Conservation (phyloP, 2,113 vertebrate genomes). For the Glaucomys volans region DNA sequence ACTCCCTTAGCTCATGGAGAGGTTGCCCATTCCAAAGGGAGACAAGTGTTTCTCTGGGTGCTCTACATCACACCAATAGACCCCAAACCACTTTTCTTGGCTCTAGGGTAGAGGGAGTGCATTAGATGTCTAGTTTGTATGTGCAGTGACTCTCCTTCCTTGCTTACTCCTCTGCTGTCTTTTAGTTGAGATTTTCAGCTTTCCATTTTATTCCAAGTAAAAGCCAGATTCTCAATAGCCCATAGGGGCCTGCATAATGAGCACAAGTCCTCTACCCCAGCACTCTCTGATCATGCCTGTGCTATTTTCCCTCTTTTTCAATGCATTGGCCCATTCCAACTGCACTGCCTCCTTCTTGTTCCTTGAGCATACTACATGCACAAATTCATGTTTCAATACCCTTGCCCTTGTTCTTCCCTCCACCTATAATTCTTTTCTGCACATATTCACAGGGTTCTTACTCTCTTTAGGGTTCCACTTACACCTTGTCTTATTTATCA, state of each 20-base stretch:
- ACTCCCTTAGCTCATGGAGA: background rate
- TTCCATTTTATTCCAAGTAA: slow-evolving; percentile 17
- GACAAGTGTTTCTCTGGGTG: background rate
- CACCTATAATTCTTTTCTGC: background rate
- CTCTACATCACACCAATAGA: background rate
- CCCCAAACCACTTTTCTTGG: background rate
- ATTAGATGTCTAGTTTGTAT: background rate
- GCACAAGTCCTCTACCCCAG: background rate
- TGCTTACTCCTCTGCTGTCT: background rate
- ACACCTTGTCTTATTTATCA: background rate
- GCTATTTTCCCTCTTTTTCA: background rate
- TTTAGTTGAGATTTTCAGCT: background rate
- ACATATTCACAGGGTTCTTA: background rate
- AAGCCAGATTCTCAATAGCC: background rate
- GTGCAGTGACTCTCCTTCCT: background rate
- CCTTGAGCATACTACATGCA: background rate
- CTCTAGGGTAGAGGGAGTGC: background rate
- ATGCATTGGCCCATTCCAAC: background rate
- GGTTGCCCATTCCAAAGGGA: background rate
- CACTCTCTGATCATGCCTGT: background rate
- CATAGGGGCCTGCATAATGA: accelerated
- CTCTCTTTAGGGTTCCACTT: background rate
- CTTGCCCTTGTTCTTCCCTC: background rate
- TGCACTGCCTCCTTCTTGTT: background rate
- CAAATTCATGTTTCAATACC: background rate